A percentile compares a stretch with the other conserved stretches of the same genome.
These are phyloP conservation scores for Chelonus formosanus DNA, from an alignment of 2,888 invertebrate genomes.

Conservation along the genomic window DNA sequence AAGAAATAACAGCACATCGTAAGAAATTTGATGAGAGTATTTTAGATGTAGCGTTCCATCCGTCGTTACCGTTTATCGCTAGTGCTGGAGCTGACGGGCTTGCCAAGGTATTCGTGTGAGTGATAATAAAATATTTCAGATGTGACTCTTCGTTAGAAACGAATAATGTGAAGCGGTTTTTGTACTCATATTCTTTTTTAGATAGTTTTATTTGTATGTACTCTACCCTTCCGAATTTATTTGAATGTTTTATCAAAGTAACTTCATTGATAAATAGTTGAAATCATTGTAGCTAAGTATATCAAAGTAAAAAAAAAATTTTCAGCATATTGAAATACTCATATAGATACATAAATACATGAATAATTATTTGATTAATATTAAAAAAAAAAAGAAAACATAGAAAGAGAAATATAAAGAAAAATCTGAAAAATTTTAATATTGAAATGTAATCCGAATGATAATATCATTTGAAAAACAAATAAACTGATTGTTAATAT, in stretches of 20 bases:
- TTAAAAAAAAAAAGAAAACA: conserved; percentile 28
- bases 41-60: conserved; percentile 99
- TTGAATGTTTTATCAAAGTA: conserved; percentile 29
- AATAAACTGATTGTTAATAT: conserved; percentile 51
- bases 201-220: conserved; percentile 62
- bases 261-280: conserved; percentile 40
- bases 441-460: conserved; percentile 45
- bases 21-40: conserved; percentile 99
- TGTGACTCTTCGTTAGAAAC: conserved; percentile 46
- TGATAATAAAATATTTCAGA: conserved; percentile 43
- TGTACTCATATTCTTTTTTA: conserved; percentile 61
- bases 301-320: conserved; percentile 29
- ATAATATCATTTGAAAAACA: conserved; percentile 46
- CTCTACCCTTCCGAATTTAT: conserved; percentile 47
- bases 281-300: conserved; percentile 51
- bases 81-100: conserved; percentile 99
- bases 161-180: conserved; percentile 52
- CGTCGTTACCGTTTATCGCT: conserved; percentile 97
- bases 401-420: conserved; percentile 20
- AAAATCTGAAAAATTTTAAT: conserved; percentile 41
- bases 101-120: conserved; percentile 96
- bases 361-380: conserved; percentile 6
- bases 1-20: conserved; percentile 99
- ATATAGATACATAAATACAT: conserved; percentile 46
- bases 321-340: conserved; percentile 55